Evolutionary conservation across 1,140 invertebrate species (phyloP), one percentile per base, ranked within the genome.

Genomic region (Zaprionus kolodkinae): DNA sequence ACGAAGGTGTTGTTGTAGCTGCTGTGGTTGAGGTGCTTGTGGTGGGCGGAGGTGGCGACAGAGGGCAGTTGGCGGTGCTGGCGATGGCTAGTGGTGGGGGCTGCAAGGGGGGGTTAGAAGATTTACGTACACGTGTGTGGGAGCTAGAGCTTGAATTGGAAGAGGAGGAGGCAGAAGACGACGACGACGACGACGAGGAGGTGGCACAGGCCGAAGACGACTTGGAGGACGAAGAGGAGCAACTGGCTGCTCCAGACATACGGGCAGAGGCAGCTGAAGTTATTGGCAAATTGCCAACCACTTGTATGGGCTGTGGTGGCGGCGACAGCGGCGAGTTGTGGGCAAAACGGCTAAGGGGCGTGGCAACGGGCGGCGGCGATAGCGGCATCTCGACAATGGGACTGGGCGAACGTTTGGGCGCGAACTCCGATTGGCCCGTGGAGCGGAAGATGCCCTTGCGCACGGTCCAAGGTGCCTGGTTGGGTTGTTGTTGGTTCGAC

Each of bases 381-480:
- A 93, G 82, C 35, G 93, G 92, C 85, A 91, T 91, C 69, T 92
- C 91, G 1, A 91, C 82, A 56, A 91, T 92, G 66, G 92, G 92
- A 66, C 90, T 91, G 27, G 92, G 92, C 52, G 92, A 91, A 63
- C 92, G 89, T 10, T 70, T 61, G 11, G 92, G 92, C 76, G 86
- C 77, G 45, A 92, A 92, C 63, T 93, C 88, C 25, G 93, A 93
- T 70, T 93, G 93, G 2, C 92, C 93, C 59, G 76, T 89, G 48
- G 94, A 94, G 59, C 94, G 94, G 78, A 95, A 94, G 87, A 94
- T 94, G 76, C 95, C 94, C 73, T 94, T 95, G 79, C 94, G 94
- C 69, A 96, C 94, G 56, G 95, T 95, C 95, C 96, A 96, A 86
- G 95, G 95, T 81, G 94, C 95, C 74, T 94, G 84, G 70, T 94